Evolutionary conservation across 2,797 vertebrate genomes (phyloP).

Genomic region (Sylvilagus floridanus): DNA sequence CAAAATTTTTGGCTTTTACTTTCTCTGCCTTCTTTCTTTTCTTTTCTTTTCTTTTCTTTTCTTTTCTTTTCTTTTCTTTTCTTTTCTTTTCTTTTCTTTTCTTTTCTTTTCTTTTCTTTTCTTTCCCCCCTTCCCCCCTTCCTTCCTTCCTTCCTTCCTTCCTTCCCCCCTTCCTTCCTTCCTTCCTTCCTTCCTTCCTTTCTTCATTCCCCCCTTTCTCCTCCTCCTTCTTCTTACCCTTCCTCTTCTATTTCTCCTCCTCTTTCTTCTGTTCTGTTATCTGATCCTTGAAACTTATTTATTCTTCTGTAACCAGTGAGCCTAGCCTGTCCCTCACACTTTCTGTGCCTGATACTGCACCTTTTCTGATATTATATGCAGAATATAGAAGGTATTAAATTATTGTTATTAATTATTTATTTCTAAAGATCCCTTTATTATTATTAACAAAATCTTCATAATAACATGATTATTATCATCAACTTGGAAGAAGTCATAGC

Average conservation of each 20-base stretch:
- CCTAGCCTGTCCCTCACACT: not conserved
- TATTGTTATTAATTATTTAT: conserved; percentile 10
- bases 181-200: rapidly evolving
- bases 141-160: too few relatives aligned
- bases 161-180: too few relatives aligned
- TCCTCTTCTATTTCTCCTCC: not conserved
- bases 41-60: too few relatives aligned
- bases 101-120: too few relatives aligned
- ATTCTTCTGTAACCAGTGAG: not conserved
- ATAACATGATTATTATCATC: conserved; percentile 58
- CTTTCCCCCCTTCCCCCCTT: too few relatives aligned
- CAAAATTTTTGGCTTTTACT: not conserved
- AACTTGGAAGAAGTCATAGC: conserved; percentile 16
- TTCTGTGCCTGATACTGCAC: not conserved
- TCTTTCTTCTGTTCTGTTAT: not conserved
- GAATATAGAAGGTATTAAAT: conserved; percentile 7
- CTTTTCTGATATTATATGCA: not conserved
- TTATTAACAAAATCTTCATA: conserved; percentile 60
- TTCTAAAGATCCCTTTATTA: not conserved
- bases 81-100: too few relatives aligned
- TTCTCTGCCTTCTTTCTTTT: not conserved
- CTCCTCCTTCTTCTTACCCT: not conserved
- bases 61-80: too few relatives aligned
- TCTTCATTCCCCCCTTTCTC: rapidly evolving
- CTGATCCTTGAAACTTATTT: not conserved